These are phyloP conservation scores for Ochlodes sylvanus DNA, from an alignment of 2,888 invertebrate genomes.

Conservation along the genomic window DNA sequence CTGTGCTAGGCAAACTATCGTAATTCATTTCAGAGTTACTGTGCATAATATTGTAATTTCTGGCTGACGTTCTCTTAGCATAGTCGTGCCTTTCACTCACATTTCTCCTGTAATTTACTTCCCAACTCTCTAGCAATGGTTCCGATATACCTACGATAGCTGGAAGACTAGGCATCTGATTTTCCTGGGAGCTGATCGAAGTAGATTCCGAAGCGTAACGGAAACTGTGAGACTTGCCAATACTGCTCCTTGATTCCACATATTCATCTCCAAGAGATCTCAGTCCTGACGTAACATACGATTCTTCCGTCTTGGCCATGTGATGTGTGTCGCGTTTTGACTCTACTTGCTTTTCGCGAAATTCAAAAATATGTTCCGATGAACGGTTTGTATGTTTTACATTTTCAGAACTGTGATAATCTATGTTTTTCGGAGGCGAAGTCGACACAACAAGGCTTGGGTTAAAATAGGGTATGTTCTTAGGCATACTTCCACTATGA, in stretches of 20 bases:
- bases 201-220: slow-evolving; percentile 84
- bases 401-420: slow-evolving; percentile 76
- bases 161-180: slow-evolving; percentile 81
- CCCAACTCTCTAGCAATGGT: slow-evolving; percentile 81
- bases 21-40: slow-evolving; percentile 68
- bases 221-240: slow-evolving; percentile 90
- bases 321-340: slow-evolving; percentile 65
- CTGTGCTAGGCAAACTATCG: slow-evolving; percentile 78
- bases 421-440: slow-evolving; percentile 72
- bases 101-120: slow-evolving; percentile 79
- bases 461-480: slow-evolving; percentile 74
- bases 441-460: slow-evolving; percentile 65
- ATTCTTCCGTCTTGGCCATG: slow-evolving; percentile 66
- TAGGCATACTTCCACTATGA: slow-evolving; percentile 77
- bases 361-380: slow-evolving; percentile 69
- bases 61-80: slow-evolving; percentile 71
- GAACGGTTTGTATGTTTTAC: slow-evolving; percentile 69
- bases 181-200: slow-evolving; percentile 78
- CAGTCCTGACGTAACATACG: slow-evolving; percentile 66
- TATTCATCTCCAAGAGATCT: slow-evolving; percentile 78
- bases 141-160: slow-evolving; percentile 82
- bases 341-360: slow-evolving; percentile 64
- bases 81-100: slow-evolving; percentile 73
- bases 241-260: slow-evolving; percentile 81
- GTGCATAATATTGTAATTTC: slow-evolving; percentile 70